A percentile compares a stretch with the other conserved stretches of the same genome.
Conservation (phyloP, 2,888 invertebrate species). For the Melieria crassipennis region DNA sequence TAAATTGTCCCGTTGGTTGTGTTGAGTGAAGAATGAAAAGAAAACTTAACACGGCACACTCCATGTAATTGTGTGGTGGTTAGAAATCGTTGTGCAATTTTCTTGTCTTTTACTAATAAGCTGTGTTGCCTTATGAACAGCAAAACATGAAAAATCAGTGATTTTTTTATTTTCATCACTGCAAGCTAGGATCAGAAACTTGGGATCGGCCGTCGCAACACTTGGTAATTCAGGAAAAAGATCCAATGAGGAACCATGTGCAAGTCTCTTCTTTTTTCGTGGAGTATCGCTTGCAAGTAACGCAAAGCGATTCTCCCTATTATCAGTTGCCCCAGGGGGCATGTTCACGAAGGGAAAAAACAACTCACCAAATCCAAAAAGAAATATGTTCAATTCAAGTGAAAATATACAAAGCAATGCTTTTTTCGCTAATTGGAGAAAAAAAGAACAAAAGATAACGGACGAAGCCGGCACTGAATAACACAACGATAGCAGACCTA, state of each 20-base stretch:
- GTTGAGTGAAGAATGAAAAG: too few relatives aligned
- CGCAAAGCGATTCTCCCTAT: not conserved
- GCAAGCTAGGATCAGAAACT: too few relatives aligned
- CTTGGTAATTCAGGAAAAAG: constrained; percentile 1
- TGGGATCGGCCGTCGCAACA: not conserved
- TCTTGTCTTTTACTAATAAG: too few relatives aligned
- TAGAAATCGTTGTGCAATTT: too few relatives aligned
- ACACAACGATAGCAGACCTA: constrained; percentile 2
- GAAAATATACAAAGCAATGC: not conserved
- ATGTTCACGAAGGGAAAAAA: not conserved
- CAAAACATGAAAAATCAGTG: too few relatives aligned
- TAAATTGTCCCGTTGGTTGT: too few relatives aligned
- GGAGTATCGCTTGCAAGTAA: constrained; percentile 6
- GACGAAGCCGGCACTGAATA: constrained; percentile 6
- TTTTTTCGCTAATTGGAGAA: not conserved
- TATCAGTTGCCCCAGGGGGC: constrained; percentile 1
- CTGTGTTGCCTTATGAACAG: too few relatives aligned
- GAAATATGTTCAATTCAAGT: not conserved
- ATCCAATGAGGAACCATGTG: not conserved
- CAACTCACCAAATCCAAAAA: constrained; percentile 1
- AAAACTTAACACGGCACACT: too few relatives aligned
- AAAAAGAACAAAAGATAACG: not conserved
- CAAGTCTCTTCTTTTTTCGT: not conserved
- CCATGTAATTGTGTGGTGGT: too few relatives aligned
- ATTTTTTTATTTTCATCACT: too few relatives aligned